phyloP scores from a whole-genome alignment of 2,113 vertebrate species.

The human (Homo sapiens) region DNA sequence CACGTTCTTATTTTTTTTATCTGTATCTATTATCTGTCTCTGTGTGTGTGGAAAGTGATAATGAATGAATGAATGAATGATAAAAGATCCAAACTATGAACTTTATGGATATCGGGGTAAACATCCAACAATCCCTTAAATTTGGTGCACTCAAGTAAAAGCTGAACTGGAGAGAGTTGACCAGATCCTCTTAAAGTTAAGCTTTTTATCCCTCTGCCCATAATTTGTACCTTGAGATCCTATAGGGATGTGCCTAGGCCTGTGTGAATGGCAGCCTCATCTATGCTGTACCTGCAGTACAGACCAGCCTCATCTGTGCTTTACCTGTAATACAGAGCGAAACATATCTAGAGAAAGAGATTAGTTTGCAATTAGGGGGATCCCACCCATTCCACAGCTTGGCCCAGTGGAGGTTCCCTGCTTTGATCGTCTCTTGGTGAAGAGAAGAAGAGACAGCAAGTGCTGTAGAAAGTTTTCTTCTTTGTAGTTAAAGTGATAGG shows the following conservation, averaged over 20 bases:
- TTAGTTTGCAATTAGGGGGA: not conserved
- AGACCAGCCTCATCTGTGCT: not conserved
- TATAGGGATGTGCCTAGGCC: accelerated
- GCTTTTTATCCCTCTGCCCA: not conserved
- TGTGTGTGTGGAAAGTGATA: not conserved
- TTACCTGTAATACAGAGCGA: not conserved
- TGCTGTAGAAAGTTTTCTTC: not conserved
- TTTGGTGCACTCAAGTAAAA: not conserved
- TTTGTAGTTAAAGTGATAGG: not conserved
- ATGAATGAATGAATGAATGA: not conserved
- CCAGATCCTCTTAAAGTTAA: not conserved
- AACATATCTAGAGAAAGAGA: not conserved
- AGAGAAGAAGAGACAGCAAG: not conserved
- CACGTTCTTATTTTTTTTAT: not conserved
- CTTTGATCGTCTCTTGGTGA: not conserved
- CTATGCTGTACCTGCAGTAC: not conserved
- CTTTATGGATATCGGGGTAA: not conserved
- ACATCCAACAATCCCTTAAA: not conserved
- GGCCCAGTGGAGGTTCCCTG: not conserved
- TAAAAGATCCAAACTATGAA: not conserved
- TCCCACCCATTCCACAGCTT: not conserved
- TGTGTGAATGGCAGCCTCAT: not conserved
- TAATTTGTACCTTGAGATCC: not conserved
- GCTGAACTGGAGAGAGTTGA: not conserved
- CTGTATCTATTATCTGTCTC: not conserved